Evolutionary conservation across 92 coral and sea anemone genomes (phyloP).

Genomic region (Phenganax subtilis): DNA sequence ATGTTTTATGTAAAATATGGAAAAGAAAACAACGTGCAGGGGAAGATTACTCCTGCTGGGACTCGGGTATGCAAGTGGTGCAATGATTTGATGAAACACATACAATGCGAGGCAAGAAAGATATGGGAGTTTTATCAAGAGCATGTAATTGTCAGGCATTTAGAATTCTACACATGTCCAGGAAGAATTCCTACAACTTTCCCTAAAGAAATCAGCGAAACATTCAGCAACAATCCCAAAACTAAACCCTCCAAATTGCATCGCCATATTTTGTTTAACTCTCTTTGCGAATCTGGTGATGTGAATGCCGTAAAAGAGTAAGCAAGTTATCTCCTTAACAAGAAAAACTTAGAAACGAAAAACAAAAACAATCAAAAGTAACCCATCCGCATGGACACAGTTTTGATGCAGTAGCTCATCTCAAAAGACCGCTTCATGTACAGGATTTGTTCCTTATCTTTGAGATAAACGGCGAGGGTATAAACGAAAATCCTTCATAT

Average conservation of each 20-base stretch:
- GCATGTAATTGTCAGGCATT: constrained; percentile 15
- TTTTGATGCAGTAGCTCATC: constrained; percentile 24
- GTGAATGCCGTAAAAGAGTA: constrained; percentile 1
- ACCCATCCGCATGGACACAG: constrained; percentile 31
- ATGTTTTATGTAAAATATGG: constrained; percentile 8
- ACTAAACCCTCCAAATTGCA: constrained; percentile 15
- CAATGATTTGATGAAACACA: background rate
- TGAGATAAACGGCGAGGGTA: constrained; percentile 23
- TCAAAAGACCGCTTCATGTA: constrained; percentile 17
- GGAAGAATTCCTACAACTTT: background rate
- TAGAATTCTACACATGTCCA: constrained; percentile 6
- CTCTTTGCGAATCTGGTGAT: background rate
- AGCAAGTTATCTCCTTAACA: constrained; percentile 7
- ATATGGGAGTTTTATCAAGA: constrained; percentile 16
- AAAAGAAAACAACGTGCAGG: background rate
- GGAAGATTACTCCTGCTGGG: constrained; percentile 2
- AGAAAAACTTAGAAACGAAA: constrained; percentile 8
- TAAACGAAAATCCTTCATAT: constrained; percentile 14
- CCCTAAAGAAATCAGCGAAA: background rate
- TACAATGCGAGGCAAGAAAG: constrained; percentile 1
- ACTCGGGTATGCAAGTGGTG: constrained; percentile 2
- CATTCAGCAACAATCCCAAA: background rate
- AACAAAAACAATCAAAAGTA: constrained; percentile 2
- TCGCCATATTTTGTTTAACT: background rate
- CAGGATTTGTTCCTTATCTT: constrained; percentile 20